Percentiles rank a stretch among this genome's conserved stretches.
phyloP scores from a whole-genome alignment of 1,140 invertebrate species.

The Drosophila littoralis region DNA sequence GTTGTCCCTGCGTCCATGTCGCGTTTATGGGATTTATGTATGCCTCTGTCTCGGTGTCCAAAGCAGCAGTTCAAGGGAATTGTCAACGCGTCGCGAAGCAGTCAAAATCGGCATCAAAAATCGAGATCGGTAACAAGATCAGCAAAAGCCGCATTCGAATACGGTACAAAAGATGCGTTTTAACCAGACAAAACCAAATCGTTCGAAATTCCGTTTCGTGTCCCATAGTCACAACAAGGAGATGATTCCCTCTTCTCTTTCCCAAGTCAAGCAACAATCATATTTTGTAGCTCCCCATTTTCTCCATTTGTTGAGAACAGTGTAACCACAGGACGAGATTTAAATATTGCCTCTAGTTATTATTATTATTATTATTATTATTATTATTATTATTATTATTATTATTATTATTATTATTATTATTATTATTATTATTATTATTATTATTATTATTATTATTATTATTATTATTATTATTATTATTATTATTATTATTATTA shows the following conservation, averaged over 20 bases:
- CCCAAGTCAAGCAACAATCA: conserved; percentile 57
- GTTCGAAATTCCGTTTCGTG: conserved; percentile 25
- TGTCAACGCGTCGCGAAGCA: conserved; percentile 69
- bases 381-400: too few relatives aligned
- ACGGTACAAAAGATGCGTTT: conserved; percentile 30
- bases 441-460: too few relatives aligned
- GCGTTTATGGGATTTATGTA: conserved; percentile 60
- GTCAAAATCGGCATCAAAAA: conserved; percentile 81
- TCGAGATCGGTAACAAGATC: conserved; percentile 83
- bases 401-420: too few relatives aligned
- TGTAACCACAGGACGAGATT: conserved; percentile 11
- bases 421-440: too few relatives aligned
- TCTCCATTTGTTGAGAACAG: conserved; percentile 44
- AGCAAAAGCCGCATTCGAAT: conserved; percentile 46
- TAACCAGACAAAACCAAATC: conserved; percentile 26
- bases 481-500: too few relatives aligned
- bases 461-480: too few relatives aligned
- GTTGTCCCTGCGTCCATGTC: conserved; percentile 8
- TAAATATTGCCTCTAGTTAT: not conserved
- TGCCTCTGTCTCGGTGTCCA: conserved; percentile 31
- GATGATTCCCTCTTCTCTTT: not conserved
- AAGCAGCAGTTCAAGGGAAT: conserved; percentile 70
- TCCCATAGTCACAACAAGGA: not conserved
- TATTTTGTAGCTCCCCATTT: conserved; percentile 56
- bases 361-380: too few relatives aligned